Conservation (phyloP, 2,888 invertebrate species). For the Acleris laterana region DNA sequence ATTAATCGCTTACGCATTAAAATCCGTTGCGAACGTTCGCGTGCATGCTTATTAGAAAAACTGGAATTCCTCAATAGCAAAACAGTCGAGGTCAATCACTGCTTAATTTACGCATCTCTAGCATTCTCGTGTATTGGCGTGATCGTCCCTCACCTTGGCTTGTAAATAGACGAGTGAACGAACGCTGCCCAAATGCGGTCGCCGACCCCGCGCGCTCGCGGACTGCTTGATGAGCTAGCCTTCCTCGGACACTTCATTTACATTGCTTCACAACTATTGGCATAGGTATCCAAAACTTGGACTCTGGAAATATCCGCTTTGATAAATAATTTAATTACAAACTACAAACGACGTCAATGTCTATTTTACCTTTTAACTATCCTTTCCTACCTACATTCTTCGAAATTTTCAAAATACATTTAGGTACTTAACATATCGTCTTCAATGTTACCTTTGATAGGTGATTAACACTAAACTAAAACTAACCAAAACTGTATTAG, state of each 20-base stretch:
- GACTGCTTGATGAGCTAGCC: constrained; percentile 65
- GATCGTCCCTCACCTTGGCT: constrained; percentile 74
- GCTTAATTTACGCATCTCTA: constrained; percentile 52
- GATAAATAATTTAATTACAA: not conserved
- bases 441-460: too few relatives aligned
- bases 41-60: constrained; percentile 8
- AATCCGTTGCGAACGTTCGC: constrained; percentile 15
- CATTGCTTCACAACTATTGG: constrained; percentile 40
- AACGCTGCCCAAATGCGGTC: constrained; percentile 77
- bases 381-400: not conserved
- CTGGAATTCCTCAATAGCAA: constrained; percentile 22
- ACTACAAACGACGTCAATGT: too few relatives aligned
- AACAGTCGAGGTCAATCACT: constrained; percentile 53
- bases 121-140: constrained; percentile 20
- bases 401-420: not conserved
- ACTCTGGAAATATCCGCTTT: constrained; percentile 14
- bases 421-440: too few relatives aligned
- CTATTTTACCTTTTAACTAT: not conserved
- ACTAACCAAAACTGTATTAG: not conserved
- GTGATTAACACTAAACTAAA: too few relatives aligned
- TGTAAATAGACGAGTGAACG: constrained; percentile 67
- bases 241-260: constrained; percentile 45
- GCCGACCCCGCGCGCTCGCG: constrained; percentile 66
- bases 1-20: constrained; percentile 28
- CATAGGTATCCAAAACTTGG: constrained; percentile 25